A percentile compares a stretch with the other conserved stretches of the same genome.
These are phyloP conservation scores for Sphaerophoria rueppellii DNA, from an alignment of 2,888 invertebrate species.

Conservation along the genomic window DNA sequence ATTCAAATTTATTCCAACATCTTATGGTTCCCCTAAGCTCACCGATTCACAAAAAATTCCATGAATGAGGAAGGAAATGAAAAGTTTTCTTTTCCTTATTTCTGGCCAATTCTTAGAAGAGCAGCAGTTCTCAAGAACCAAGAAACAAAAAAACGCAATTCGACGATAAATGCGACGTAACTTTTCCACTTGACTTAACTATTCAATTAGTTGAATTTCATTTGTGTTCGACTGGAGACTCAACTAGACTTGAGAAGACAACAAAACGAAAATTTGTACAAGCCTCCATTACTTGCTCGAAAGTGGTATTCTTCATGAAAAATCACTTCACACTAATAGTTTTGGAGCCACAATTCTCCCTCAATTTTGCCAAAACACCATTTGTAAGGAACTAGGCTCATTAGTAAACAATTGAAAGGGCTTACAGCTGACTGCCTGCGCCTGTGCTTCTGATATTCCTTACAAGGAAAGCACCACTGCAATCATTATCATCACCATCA, in stretches of 20 bases:
- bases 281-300: constrained; percentile 33
- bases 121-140: background rate
- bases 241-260: constrained; percentile 38
- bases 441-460: background rate
- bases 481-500: constrained; percentile 60
- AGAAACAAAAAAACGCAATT: constrained; percentile 6
- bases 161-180: constrained; percentile 32
- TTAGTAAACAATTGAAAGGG: constrained; percentile 68
- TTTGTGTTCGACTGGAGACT: background rate
- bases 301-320: constrained; percentile 42
- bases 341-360: constrained; percentile 9
- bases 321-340: constrained; percentile 54
- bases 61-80: constrained; percentile 5
- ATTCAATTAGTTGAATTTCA: constrained; percentile 68
- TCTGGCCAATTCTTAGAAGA: background rate
- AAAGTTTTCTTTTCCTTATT: constrained; percentile 38
- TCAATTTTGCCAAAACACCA: background rate
- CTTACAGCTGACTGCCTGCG: constrained; percentile 31
- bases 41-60: background rate
- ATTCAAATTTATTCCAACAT: constrained; percentile 59
- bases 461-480: background rate
- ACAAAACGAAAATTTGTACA: constrained; percentile 41
- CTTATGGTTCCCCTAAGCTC: background rate
- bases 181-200: constrained; percentile 70
- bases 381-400: constrained; percentile 54